Percentiles rank a stretch among this genome's conserved stretches.
phyloP scores from a whole-genome alignment of 2,888 invertebrate species.

The Candidula unifasciata region DNA sequence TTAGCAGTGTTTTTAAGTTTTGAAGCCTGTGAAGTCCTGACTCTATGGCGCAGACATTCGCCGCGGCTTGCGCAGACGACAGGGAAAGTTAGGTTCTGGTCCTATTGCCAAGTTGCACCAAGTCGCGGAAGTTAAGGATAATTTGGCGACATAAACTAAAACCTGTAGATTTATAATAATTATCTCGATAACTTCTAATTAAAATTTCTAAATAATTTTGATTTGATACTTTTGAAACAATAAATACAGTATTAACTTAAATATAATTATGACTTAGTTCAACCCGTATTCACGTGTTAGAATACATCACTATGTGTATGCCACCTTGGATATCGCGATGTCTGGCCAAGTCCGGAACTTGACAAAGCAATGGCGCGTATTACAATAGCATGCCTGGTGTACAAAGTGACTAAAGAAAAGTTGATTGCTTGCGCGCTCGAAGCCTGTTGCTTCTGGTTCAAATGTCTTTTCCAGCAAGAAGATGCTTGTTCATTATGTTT shows the following conservation, averaged over 20 bases:
- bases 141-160: neutral
- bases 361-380: too few relatives aligned
- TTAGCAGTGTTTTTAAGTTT: neutral
- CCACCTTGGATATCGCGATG: neutral
- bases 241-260: neutral
- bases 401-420: too few relatives aligned
- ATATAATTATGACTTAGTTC: too few relatives aligned
- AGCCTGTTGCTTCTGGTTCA: too few relatives aligned
- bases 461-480: too few relatives aligned
- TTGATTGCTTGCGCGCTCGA: too few relatives aligned
- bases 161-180: neutral
- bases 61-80: conserved; percentile 12
- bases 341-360: neutral
- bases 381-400: too few relatives aligned
- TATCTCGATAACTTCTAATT: neutral
- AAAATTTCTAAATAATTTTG: neutral
- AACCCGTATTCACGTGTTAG: neutral
- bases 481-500: too few relatives aligned
- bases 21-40: neutral
- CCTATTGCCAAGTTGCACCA: neutral
- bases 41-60: conserved; percentile 19
- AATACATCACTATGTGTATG: neutral
- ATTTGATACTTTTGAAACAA: neutral
- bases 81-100: neutral
- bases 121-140: neutral